Evolutionary conservation across 2,113 vertebrate species (phyloP).

Genomic region (Pao palembangensis): DNA sequence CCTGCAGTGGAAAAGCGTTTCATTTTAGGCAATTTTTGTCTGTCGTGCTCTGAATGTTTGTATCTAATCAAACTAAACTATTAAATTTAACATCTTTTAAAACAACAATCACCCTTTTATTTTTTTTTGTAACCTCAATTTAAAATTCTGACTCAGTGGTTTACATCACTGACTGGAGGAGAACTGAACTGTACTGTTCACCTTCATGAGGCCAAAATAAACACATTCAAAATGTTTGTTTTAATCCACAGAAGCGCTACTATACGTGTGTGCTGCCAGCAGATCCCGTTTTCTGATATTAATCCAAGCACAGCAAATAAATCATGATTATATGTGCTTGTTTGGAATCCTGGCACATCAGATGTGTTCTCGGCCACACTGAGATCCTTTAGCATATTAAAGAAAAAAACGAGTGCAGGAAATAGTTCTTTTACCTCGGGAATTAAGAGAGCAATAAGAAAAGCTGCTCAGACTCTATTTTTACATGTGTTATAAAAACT

Average conservation of each 20-base stretch:
- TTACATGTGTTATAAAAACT: constrained; percentile 14
- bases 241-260: constrained; percentile 1
- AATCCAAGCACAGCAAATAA: constrained; percentile 11
- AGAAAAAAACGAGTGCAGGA: constrained; percentile 8
- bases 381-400: background rate
- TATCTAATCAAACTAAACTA: no score
- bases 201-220: constrained; percentile 4
- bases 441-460: constrained; percentile 13
- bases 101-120: no score
- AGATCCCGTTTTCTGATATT: constrained; percentile 17
- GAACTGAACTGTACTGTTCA: no score
- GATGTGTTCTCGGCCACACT: background rate
- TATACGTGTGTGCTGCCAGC: background rate
- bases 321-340: constrained; percentile 8
- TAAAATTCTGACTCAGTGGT: no score
- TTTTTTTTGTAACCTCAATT: no score
- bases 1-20: no score
- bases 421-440: constrained; percentile 8
- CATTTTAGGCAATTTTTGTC: no score
- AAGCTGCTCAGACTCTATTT: constrained; percentile 12
- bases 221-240: constrained; percentile 16
- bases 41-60: no score
- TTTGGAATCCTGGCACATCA: constrained; percentile 8
- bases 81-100: no score
- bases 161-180: no score